Conservation (phyloP, 1,140 invertebrate genomes). For the Drosophila seguyi region DNA sequence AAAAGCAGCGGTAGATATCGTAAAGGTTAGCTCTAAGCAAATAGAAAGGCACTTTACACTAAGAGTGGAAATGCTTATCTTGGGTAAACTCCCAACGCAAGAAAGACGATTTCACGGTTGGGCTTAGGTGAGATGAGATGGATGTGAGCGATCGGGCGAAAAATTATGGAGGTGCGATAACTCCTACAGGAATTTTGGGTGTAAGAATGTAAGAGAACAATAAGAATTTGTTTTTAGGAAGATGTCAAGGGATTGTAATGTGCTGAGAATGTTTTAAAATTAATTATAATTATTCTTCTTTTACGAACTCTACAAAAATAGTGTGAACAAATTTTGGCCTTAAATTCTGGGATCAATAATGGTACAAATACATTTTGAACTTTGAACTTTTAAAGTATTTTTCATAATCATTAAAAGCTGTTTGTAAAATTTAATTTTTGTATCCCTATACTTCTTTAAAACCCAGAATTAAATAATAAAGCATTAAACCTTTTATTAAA, state of each 20-base stretch:
- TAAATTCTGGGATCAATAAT: background rate
- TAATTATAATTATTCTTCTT: background rate
- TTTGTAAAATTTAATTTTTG: background rate
- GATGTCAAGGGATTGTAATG: background rate
- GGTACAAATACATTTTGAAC: too few relatives aligned
- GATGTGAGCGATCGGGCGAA: constrained; percentile 33
- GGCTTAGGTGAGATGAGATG: constrained; percentile 17
- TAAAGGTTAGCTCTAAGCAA: constrained; percentile 34
- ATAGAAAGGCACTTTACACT: constrained; percentile 62
- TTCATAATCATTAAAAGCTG: background rate
- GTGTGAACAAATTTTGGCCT: background rate
- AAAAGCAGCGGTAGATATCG: constrained; percentile 27
- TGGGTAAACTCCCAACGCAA: constrained; percentile 31
- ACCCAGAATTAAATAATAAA: background rate
- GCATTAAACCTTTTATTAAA: background rate
- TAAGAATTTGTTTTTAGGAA: too few relatives aligned
- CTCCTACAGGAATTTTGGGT: background rate
- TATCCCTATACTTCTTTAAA: background rate
- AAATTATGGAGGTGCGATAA: constrained; percentile 24
- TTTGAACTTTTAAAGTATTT: background rate
- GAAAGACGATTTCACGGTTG: constrained; percentile 12
- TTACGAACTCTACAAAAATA: rapidly evolving
- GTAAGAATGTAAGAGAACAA: background rate
- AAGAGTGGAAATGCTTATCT: constrained; percentile 52
- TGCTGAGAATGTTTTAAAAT: background rate